Base-by-base conservation (phyloP, 2,888 invertebrate species). In the Encarsia formosa region DNA sequence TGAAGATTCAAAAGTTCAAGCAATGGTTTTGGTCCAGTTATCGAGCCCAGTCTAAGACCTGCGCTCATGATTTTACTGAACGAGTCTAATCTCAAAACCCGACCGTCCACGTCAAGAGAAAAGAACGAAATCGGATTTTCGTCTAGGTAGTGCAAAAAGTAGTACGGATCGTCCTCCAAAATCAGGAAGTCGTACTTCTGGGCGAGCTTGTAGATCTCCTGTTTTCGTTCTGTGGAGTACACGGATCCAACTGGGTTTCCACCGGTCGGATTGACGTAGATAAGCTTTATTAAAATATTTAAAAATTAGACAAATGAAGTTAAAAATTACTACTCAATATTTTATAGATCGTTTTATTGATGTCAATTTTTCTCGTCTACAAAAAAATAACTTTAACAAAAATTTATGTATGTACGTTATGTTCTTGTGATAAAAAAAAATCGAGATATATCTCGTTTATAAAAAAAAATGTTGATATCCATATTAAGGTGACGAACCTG, bases 91-190 rank as follows among this genome's bases (percentile, higher is more conserved):
- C 89, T 78, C 18, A 90, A 64, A 4, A 90, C 90, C 8, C 88
- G 80, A 0, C 88, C 87, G 62, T 87, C 85, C 0, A 77, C 79
- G 70, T 90, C 89, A 69, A 89, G 59, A 0, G 87, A 86, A 1
- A 89, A 73, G 64, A 88, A 86, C 0, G 86, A 85, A 0, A 79
- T 77, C 0, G 83, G 78, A 32, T 74, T 75, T 26, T 77, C 65
- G 76, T 81, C 78, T 60, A 79, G 67, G 69, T 86, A 91, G 67
- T 87, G 84, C 57, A 91, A 70, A 64, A 86, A 88, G 72, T 81
- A 87, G 63, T 91, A 91, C 0, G 91, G 84, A 66, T 90, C 90
- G 62, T 91, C 90, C 67, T 91, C 91, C 3, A 90, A 56, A 43
- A 91, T 88, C 6, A 91, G 61, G 20, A 91, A 81, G 69, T 90